phyloP scores from a whole-genome alignment of 1,140 invertebrate species.

The Adoxophyes honmai region DNA sequence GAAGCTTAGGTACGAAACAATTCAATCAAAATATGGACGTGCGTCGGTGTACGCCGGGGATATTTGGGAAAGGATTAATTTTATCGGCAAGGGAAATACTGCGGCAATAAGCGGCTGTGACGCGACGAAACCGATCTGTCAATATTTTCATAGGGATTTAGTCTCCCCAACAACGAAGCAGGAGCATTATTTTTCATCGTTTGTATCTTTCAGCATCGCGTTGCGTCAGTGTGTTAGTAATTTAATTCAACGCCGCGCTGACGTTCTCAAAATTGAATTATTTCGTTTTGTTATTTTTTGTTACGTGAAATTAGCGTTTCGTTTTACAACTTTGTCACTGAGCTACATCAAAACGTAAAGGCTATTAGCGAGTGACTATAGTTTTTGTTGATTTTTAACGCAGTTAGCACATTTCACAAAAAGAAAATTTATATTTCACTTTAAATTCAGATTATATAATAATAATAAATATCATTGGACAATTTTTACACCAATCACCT shows the following conservation, averaged over 20 bases:
- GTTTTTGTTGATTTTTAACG: too few relatives aligned
- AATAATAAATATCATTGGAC: too few relatives aligned
- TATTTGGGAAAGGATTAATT: slow-evolving; percentile 57
- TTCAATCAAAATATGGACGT: slow-evolving; percentile 61
- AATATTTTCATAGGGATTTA: slow-evolving; percentile 12
- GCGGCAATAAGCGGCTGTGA: slow-evolving; percentile 22
- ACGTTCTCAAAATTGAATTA: slow-evolving; percentile 22
- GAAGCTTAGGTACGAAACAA: slow-evolving; percentile 57
- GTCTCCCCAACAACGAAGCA: neutral
- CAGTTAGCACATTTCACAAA: too few relatives aligned
- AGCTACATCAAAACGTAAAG: too few relatives aligned
- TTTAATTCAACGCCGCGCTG: neutral
- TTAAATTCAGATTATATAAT: too few relatives aligned
- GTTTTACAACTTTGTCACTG: too few relatives aligned
- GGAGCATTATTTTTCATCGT: neutral
- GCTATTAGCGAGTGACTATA: too few relatives aligned
- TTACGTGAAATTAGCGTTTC: too few relatives aligned
- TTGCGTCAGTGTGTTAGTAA: neutral
- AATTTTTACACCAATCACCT: too few relatives aligned
- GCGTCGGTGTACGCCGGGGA: slow-evolving; percentile 31
- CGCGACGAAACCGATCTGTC: slow-evolving; percentile 12
- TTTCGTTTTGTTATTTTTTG: neutral
- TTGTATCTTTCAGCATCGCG: neutral
- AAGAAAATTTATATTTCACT: too few relatives aligned
- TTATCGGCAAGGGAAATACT: slow-evolving; percentile 57